Evolutionary conservation across 2,797 vertebrate species (phyloP), one percentile per base, ranked within the genome.

Genomic region (Mastacembelus armatus): DNA sequence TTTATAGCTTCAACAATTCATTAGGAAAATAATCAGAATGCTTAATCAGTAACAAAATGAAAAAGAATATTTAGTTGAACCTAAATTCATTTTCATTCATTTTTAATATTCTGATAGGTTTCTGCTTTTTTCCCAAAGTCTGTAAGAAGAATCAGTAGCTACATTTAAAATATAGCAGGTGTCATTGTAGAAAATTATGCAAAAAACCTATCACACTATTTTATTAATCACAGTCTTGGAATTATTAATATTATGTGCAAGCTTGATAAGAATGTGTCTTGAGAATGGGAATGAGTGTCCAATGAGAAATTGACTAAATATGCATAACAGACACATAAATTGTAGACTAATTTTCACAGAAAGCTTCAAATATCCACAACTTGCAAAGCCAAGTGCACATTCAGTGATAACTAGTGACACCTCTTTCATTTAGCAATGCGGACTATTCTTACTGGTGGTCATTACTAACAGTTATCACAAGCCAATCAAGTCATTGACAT

Each of bases 391-490:
- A 52, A 63, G 45, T 24, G 22, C 57, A 63, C 45, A 45, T 51
- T 47, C 43, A 65, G 35, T 62, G 49, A 63, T 61, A 56, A 64
- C 55, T 45, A 63, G 71, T 59, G 32, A 70, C 18, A 66, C 60
- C 65, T 39, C 38, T 56, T 64, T 35, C 54, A 24, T 54, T 54
- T 15, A 52, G 14, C 40, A 19, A 48, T 48, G 51, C 33, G 32
- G 33, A 63, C 60, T 69, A 49, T 70, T 57, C 40, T 62, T 26
- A 57, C 66, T 62, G 22, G 47, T 66, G 66, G 74, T 86, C 66
- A 69, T 82, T 82, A 87, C 82, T 78, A 79, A 71, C 54, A 66
- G 61, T 81, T 90, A 93, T 92, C 90, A 87, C 87, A 91, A 80
- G 55, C 74, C 77, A 90, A 92, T 92, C 86, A 87, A 80, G 86